Conservation (phyloP, 2,888 invertebrate genomes). For the Leptopilina syphax region DNA sequence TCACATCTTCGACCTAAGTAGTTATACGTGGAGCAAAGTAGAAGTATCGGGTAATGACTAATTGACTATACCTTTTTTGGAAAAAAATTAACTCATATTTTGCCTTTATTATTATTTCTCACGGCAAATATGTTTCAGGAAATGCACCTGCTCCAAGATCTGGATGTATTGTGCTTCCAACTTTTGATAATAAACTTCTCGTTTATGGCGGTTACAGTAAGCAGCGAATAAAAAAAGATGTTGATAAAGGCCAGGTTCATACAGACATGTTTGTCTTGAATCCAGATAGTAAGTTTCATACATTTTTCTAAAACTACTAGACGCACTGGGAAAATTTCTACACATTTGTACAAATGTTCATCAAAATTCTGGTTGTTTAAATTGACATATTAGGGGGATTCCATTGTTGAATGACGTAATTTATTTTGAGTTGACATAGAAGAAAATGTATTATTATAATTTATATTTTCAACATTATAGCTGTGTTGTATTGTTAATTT, state of each 20-base stretch:
- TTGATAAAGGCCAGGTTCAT: constrained; percentile 85
- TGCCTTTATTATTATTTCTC: background rate
- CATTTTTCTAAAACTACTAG: no score
- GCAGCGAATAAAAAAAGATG: constrained; percentile 85
- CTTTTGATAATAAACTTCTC: constrained; percentile 82
- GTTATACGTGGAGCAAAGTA: constrained; percentile 87
- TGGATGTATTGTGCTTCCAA: constrained; percentile 86
- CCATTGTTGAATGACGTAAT: no score
- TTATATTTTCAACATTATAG: no score
- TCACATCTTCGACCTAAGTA: constrained; percentile 88
- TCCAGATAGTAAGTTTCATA: constrained; percentile 80
- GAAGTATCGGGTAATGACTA: constrained; percentile 74
- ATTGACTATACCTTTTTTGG: background rate
- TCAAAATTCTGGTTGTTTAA: no score
- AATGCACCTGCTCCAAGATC: constrained; percentile 87
- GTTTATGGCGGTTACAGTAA: constrained; percentile 89
- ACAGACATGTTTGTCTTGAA: constrained; percentile 84
- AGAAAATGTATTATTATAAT: no score
- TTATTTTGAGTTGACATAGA: no score
- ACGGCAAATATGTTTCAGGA: constrained; percentile 74
- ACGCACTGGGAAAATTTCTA: no score
- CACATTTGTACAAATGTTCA: no score
- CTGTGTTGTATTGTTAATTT: constrained; percentile 40
- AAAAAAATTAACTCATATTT: background rate
- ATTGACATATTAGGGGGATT: no score